Percentiles rank a stretch among this genome's conserved stretches.
Evolutionary conservation across 2,797 vertebrate species (phyloP).

Genomic region (Stomatorhinus walkeri): DNA sequence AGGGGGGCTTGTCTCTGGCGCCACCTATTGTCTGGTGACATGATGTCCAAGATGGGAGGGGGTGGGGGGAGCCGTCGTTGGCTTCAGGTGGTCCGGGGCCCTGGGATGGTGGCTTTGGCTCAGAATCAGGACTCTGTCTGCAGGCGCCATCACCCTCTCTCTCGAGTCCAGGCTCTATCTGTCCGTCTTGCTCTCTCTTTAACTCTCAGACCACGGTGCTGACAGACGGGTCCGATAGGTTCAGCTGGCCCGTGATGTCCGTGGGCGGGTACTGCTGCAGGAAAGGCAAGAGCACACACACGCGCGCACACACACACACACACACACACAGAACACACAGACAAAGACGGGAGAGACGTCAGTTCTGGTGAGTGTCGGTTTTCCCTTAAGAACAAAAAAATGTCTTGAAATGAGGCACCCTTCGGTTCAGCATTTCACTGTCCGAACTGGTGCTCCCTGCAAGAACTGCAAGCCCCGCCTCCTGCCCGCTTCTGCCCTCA

Average conservation of each 20-base stretch:
- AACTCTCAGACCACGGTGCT: slow-evolving; percentile 91
- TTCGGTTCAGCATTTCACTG: slow-evolving; percentile 28
- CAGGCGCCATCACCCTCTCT: slow-evolving; percentile 24
- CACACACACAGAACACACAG: background rate
- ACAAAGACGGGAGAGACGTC: slow-evolving; percentile 32
- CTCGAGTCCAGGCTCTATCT: slow-evolving; percentile 30
- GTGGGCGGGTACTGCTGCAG: slow-evolving; percentile 97
- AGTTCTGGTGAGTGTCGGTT: slow-evolving; percentile 18
- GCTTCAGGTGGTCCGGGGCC: slow-evolving; percentile 25
- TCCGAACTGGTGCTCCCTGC: background rate
- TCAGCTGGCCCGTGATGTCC: slow-evolving; percentile 97
- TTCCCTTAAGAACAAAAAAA: background rate
- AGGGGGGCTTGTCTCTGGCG: background rate
- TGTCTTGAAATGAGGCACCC: slow-evolving; percentile 27
- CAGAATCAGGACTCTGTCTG: slow-evolving; percentile 30
- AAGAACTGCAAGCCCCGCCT: background rate
- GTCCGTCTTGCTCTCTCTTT: slow-evolving; percentile 25
- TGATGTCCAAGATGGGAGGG: background rate
- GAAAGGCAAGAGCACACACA: slow-evolving; percentile 43
- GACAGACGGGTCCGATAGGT: slow-evolving; percentile 98
- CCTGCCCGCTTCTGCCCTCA: background rate
- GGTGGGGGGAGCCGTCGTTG: background rate
- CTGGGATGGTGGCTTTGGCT: slow-evolving; percentile 20
- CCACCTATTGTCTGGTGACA: background rate
- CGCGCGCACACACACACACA: background rate